Percentiles rank a stretch among this genome's conserved stretches.
These are phyloP conservation scores for Oeneis ivallda DNA, from an alignment of 2,888 invertebrate genomes.

Conservation along the genomic window DNA sequence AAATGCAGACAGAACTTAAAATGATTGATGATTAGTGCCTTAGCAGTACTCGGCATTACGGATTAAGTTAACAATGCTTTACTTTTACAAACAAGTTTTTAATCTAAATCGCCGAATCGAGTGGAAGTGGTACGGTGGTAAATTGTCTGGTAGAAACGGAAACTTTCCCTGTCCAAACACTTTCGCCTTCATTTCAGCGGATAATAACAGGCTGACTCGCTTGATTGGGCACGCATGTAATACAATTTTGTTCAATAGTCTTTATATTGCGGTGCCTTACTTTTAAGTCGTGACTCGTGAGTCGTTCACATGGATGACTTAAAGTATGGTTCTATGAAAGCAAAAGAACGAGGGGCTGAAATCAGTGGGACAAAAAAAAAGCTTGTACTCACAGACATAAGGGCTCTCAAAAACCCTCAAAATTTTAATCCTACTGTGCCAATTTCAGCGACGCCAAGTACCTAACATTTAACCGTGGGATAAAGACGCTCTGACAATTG, in stretches of 20 bases:
- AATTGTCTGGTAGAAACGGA: conserved; percentile 30
- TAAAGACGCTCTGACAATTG: too few species aligned
- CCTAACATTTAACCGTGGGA: too few species aligned
- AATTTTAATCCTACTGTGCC: too few species aligned
- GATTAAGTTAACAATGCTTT: conserved; percentile 1
- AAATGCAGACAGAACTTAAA: not conserved
- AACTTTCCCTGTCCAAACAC: conserved; percentile 67
- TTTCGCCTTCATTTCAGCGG: conserved; percentile 66
- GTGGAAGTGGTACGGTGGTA: conserved; percentile 24
- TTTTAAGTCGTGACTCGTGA: not conserved
- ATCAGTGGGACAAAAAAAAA: too few species aligned
- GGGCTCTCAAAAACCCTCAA: too few species aligned
- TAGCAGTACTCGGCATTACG: not conserved
- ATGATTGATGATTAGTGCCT: not conserved
- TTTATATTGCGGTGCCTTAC: not conserved
- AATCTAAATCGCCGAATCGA: conserved; percentile 21
- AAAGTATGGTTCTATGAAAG: too few species aligned
- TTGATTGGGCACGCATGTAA: conserved; percentile 46
- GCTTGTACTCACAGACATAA: too few species aligned
- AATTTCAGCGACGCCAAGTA: too few species aligned
- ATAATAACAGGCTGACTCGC: conserved; percentile 54
- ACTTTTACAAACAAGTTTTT: conserved; percentile 12
- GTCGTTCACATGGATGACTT: too few species aligned
- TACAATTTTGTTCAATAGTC: conserved; percentile 25
- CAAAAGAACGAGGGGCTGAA: too few species aligned